These are phyloP conservation scores for Druceiella hillmani DNA, from an alignment of 2,888 invertebrate species.

Conservation along the genomic window DNA sequence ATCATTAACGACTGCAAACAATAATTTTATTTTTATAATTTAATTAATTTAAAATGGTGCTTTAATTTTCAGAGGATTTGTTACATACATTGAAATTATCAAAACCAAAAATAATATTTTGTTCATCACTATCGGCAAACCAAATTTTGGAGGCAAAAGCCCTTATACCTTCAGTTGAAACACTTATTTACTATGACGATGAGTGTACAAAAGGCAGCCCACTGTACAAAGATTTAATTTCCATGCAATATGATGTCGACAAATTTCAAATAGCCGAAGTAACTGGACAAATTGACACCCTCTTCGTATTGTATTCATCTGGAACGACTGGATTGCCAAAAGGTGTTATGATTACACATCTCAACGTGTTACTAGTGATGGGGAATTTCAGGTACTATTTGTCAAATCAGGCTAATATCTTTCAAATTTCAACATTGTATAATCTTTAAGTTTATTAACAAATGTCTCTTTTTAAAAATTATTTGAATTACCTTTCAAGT, in stretches of 20 bases:
- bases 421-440: too few species aligned
- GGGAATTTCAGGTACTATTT: constrained; percentile 11
- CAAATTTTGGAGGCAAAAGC: constrained; percentile 35
- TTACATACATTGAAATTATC: constrained; percentile 53
- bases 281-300: constrained; percentile 39
- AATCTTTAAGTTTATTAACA: too few species aligned
- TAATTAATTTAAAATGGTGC: too few species aligned
- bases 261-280: constrained; percentile 31
- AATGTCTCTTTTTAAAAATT: too few species aligned
- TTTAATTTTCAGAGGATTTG: constrained; percentile 57
- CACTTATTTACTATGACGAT: constrained; percentile 40
- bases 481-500: too few species aligned
- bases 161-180: constrained; percentile 37
- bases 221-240: constrained; percentile 12
- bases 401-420: constrained; percentile 3
- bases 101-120: constrained; percentile 53
- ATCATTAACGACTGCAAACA: too few species aligned
- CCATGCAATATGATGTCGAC: constrained; percentile 16
- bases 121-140: constrained; percentile 39
- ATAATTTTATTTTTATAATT: too few species aligned
- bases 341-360: constrained; percentile 56
- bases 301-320: constrained; percentile 57
- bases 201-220: constrained; percentile 17
- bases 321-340: constrained; percentile 63
- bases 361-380: constrained; percentile 34